Percentiles rank a stretch among this genome's conserved stretches.
Conservation (phyloP, 2,113 vertebrate species). For the Theropithecus gelada region DNA sequence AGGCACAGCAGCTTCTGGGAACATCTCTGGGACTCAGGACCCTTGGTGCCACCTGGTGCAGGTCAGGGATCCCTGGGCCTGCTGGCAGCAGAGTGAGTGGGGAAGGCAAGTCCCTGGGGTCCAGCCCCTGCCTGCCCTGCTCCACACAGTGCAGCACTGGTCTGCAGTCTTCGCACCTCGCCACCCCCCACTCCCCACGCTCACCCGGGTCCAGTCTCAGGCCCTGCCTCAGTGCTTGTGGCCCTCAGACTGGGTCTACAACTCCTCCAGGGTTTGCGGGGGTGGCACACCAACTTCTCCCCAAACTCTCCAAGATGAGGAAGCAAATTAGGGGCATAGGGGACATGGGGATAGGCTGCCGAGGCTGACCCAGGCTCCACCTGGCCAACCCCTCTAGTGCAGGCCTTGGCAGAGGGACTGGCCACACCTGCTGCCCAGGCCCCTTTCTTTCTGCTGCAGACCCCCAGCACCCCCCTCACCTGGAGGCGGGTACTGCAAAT, state of each 20-base stretch:
- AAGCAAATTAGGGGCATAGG: not conserved
- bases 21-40: not conserved
- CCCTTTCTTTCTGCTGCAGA: not conserved
- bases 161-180: not conserved
- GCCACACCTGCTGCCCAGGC: not conserved
- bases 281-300: not conserved
- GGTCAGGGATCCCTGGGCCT: not conserved
- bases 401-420: not conserved
- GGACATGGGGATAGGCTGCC: not conserved
- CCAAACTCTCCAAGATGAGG: not conserved
- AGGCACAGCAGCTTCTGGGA: not conserved
- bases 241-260: not conserved
- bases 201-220: not conserved
- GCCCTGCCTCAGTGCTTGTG: not conserved
- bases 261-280: not conserved
- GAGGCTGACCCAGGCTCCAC: not conserved
- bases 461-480: conserved; percentile 55
- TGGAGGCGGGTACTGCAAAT: conserved; percentile 31
- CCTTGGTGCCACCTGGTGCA: not conserved
- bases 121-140: conserved; percentile 64
- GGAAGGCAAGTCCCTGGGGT: conserved; percentile 45
- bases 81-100: not conserved
- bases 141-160: not conserved
- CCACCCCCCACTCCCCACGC: not conserved
- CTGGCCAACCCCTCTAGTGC: not conserved